Conservation (phyloP, 2,797 vertebrate genomes). For the Chelon labrosus region DNA sequence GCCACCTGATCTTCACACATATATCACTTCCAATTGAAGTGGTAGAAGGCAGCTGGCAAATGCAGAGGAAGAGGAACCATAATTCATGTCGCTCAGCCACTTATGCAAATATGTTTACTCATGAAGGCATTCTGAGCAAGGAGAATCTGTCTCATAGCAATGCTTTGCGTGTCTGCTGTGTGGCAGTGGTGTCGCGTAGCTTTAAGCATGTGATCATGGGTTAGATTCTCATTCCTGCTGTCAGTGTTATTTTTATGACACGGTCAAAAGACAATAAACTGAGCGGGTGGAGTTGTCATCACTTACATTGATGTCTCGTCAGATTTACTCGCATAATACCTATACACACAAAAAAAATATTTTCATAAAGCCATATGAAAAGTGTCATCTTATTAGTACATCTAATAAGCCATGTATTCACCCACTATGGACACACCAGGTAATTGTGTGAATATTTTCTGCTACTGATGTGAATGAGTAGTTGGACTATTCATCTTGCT, state of each 20-base stretch:
- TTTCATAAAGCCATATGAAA: too few species aligned
- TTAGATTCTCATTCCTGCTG: conserved; percentile 44
- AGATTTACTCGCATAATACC: background rate
- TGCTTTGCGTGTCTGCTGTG: conserved; percentile 67
- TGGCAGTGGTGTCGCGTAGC: conserved; percentile 45
- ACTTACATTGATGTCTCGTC: conserved; percentile 35
- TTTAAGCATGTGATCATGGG: conserved; percentile 53
- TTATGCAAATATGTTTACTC: conserved; percentile 86
- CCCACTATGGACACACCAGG: too few species aligned
- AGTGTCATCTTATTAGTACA: too few species aligned
- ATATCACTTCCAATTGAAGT: conserved; percentile 81
- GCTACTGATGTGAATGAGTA: too few species aligned
- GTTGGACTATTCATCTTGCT: too few species aligned
- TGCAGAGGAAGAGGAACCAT: conserved; percentile 67
- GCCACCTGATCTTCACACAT: conserved; percentile 84
- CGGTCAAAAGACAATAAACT: conserved; percentile 44
- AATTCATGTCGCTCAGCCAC: conserved; percentile 79
- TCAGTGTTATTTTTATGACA: conserved; percentile 65
- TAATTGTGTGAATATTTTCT: too few species aligned
- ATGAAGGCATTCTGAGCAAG: conserved; percentile 67
- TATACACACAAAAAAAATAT: too few species aligned
- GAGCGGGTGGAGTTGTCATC: conserved; percentile 7
- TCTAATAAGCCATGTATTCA: too few species aligned
- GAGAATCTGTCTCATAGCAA: conserved; percentile 69
- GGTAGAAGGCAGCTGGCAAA: conserved; percentile 77